Evolutionary conservation across 1,140 invertebrate species (phyloP), one percentile per base, ranked within the genome.

Genomic region (Eulimnadia texana): DNA sequence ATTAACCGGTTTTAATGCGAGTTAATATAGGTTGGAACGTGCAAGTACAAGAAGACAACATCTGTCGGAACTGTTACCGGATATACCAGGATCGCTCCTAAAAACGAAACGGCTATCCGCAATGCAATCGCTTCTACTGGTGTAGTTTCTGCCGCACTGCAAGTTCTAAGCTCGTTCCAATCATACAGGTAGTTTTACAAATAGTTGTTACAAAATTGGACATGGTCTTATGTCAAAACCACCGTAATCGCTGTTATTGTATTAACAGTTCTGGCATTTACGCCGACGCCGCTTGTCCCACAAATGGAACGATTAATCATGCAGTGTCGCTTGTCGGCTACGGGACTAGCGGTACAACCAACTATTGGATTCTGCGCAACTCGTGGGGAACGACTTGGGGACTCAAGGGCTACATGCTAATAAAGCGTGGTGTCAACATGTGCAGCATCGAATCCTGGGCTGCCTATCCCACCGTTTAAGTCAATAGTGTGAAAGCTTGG

Each of bases 311-410:
- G 6, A 16, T 76, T 0, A 72, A 78, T 63, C 77, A 78, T 67
- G 76, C 76, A 28, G 74, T 77, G 2, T 24, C 29, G 19, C 76
- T 78, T 64, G 75, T 77, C 19, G 77, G 77, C 1, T 78, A 77
- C 70, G 73, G 77, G 62, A 55, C 72, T 63, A 71, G 71, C 71
- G 67, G 70, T 57, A 66, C 76, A 20, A 76, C 76, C 19, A 70
- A 76, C 52, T 77, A 72, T 64, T 78, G 76, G 60, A 78, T 77
- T 28, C 72, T 77, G 10, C 70, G 74, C 13, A 78, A 78, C 67
- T 76, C 76, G 2, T 78, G 76, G 76, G 77, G 74, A 10, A 61
- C 66, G 22, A 66, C 72, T 47, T 78, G 74, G 68, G 77, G 77
- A 27, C 64, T 71, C 56, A 60, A 74, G 64, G 77, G 77, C 10